Evolutionary conservation across 2,888 invertebrate species (phyloP).

Genomic region (Nomada ferruginata): DNA sequence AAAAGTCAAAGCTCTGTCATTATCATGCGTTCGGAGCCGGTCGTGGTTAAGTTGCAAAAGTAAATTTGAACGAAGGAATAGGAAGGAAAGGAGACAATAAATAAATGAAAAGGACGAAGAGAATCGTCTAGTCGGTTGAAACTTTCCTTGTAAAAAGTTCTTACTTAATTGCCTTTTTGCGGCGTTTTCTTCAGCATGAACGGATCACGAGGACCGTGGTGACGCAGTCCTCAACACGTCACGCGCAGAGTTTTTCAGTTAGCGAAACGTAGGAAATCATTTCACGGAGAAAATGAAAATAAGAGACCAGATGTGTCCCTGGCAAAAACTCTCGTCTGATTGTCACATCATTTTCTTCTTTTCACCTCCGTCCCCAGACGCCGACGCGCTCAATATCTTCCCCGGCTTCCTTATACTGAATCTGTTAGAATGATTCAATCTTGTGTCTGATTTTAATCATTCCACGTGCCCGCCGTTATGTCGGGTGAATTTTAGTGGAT

Average conservation of each 20-base stretch:
- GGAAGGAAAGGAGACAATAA: background rate
- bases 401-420: constrained; percentile 17
- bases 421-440: constrained; percentile 2
- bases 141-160: constrained; percentile 39
- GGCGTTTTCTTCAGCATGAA: constrained; percentile 26
- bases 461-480: background rate
- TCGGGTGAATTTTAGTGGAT: background rate
- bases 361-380: constrained; percentile 20
- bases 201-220: constrained; percentile 30
- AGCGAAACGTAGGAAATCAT: constrained; percentile 67
- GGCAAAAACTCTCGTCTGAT: constrained; percentile 67
- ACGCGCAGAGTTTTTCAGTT: constrained; percentile 61
- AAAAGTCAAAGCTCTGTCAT: constrained; percentile 22
- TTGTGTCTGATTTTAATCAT: background rate
- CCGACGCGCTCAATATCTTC: constrained; percentile 43
- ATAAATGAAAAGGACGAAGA: background rate
- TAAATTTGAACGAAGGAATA: constrained; percentile 39
- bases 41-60: constrained; percentile 25
- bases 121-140: constrained; percentile 13
- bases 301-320: constrained; percentile 73
- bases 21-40: constrained; percentile 28
- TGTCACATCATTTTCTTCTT: constrained; percentile 69
- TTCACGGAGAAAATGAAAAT: constrained; percentile 73
- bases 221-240: constrained; percentile 37
- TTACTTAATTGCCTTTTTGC: constrained; percentile 54